These are phyloP conservation scores for Parnassius glacialis DNA, from an alignment of 2,888 invertebrate genomes.

Conservation along the genomic window DNA sequence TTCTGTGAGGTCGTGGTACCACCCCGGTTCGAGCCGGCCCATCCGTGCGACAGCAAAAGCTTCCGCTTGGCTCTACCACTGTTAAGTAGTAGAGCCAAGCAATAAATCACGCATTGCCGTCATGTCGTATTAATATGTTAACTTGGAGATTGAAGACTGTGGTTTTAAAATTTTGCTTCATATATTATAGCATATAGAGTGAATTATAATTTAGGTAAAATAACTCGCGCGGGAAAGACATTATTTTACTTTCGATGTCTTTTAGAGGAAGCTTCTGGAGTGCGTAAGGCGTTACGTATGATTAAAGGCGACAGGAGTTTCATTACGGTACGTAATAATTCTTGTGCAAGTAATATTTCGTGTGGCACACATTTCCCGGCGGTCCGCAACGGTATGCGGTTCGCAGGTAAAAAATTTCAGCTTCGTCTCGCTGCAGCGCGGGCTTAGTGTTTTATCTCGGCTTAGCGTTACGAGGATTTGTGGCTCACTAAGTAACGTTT, in stretches of 20 bases:
- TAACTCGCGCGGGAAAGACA: neutral
- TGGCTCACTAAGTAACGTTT: constrained; percentile 79
- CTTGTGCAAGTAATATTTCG: constrained; percentile 72
- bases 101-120: no score
- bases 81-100: no score
- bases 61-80: no score
- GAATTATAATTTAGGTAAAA: neutral
- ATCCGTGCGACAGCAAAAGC: no score
- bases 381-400: constrained; percentile 41
- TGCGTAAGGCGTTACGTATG: constrained; percentile 30
- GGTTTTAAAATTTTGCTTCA: no score
- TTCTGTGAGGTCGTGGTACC: no score
- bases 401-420: constrained; percentile 77
- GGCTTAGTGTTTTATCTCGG: constrained; percentile 80
- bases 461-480: constrained; percentile 80
- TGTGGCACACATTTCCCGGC: constrained; percentile 55
- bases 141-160: no score
- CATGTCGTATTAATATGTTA: no score
- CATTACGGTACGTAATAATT: constrained; percentile 72
- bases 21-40: no score
- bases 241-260: constrained; percentile 17
- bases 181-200: no score
- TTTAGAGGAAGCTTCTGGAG: constrained; percentile 10
- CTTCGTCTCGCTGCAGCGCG: constrained; percentile 66
- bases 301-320: constrained; percentile 60